Conservation (phyloP, 2,888 invertebrate species). For the Rhagophthalmus giganteus region DNA sequence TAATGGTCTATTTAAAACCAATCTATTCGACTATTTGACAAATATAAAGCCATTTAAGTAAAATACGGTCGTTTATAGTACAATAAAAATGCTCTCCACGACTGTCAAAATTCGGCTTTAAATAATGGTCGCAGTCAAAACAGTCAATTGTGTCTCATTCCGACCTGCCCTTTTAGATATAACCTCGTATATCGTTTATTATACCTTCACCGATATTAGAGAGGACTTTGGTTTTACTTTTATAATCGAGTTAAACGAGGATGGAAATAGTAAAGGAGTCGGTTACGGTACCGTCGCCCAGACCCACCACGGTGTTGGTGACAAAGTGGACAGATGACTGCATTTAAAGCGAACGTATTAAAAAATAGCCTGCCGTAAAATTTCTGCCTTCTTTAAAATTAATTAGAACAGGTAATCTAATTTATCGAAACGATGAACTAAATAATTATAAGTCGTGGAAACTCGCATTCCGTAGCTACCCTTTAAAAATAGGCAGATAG, state of each 20-base stretch:
- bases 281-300: conserved; percentile 41
- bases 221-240: conserved; percentile 29
- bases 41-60: conserved; percentile 31
- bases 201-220: conserved; percentile 35
- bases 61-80: conserved; percentile 33
- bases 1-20: conserved; percentile 28
- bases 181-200: conserved; percentile 33
- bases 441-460: too few species aligned
- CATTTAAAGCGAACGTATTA: conserved; percentile 44
- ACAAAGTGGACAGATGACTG: conserved; percentile 55
- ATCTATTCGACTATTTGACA: conserved; percentile 30
- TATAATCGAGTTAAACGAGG: conserved; percentile 35
- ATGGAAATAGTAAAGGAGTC: conserved; percentile 33
- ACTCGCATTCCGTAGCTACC: too few species aligned
- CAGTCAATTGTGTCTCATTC: conserved; percentile 45
- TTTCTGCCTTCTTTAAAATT: neutral
- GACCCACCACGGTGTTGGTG: conserved; percentile 55
- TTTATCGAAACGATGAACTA: too few species aligned
- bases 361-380: conserved; percentile 30
- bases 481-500: too few species aligned
- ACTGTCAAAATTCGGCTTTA: conserved; percentile 48
- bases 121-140: conserved; percentile 52
- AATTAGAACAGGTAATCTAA: too few species aligned
- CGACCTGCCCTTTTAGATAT: conserved; percentile 22
- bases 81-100: conserved; percentile 46